Conservation (phyloP, 35 echinoderm and acorn worm genomes). For the Patiria miniata region DNA sequence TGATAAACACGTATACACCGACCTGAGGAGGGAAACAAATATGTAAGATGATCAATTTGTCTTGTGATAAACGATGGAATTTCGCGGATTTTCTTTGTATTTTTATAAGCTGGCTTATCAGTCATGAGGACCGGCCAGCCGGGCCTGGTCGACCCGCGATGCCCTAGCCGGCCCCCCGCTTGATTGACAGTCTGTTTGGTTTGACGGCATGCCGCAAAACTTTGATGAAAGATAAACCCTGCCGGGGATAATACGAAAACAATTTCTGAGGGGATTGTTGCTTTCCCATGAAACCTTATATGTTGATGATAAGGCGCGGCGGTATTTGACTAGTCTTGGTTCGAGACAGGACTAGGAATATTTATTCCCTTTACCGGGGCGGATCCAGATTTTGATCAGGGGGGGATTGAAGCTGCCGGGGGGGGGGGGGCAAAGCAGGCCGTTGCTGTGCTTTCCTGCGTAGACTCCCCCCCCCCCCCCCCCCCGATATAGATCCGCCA, state of each 20-base stretch:
- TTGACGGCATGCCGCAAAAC: slow-evolving; percentile 9
- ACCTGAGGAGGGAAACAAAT: not conserved
- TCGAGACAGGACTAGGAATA: too few relatives aligned
- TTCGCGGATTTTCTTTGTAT: not conserved
- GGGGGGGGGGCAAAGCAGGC: too few relatives aligned
- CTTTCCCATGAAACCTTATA: slow-evolving; percentile 9
- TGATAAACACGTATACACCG: too few relatives aligned
- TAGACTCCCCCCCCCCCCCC: too few relatives aligned
- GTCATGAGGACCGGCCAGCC: not conserved
- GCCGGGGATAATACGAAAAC: slow-evolving; percentile 27
- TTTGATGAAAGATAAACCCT: slow-evolving; percentile 25
- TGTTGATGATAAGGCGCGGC: not conserved
- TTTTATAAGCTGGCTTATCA: not conserved
- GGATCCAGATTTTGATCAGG: too few relatives aligned
- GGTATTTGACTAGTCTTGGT: slow-evolving; percentile 15
- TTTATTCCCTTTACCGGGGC: too few relatives aligned
- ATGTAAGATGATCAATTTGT: slow-evolving; percentile 6
- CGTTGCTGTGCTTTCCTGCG: too few relatives aligned
- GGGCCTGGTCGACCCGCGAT: not conserved
- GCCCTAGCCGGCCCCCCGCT: not conserved
- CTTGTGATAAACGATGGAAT: not conserved
- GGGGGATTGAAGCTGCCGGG: too few relatives aligned
- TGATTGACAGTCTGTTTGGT: slow-evolving; percentile 23
- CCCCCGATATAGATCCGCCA: too few relatives aligned
- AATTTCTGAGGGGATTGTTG: not conserved